Percentiles rank a stretch among this genome's conserved stretches.
These are phyloP conservation scores for Camponotus floridanus DNA, from an alignment of 1,140 invertebrate species.

Conservation along the genomic window DNA sequence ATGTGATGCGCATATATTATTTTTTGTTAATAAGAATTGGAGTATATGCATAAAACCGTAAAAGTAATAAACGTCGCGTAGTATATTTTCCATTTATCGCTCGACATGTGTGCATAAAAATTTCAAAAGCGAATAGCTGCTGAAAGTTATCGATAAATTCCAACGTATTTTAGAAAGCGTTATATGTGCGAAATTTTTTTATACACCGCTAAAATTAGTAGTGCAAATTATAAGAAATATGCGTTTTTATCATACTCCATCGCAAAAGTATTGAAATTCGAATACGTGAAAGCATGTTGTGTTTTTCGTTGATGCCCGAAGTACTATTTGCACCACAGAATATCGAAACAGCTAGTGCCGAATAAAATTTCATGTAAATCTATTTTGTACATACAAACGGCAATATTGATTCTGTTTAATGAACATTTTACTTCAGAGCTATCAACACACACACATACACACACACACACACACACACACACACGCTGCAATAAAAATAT, in stretches of 20 bases:
- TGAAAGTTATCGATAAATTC: slow-evolving; percentile 27
- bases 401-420: slow-evolving; percentile 60
- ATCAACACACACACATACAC: background rate
- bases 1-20: slow-evolving; percentile 47
- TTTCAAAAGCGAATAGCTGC: slow-evolving; percentile 16
- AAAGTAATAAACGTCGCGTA: slow-evolving; percentile 37
- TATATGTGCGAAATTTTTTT: background rate
- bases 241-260: slow-evolving; percentile 11
- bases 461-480: background rate
- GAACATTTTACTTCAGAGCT: slow-evolving; percentile 50
- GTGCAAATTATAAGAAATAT: slow-evolving; percentile 32
- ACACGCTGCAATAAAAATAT: slow-evolving; percentile 42
- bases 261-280: background rate
- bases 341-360: background rate
- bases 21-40: slow-evolving; percentile 51
- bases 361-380: slow-evolving; percentile 52
- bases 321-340: slow-evolving; percentile 7
- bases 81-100: slow-evolving; percentile 39
- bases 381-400: slow-evolving; percentile 18
- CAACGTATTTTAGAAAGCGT: background rate
- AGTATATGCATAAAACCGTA: slow-evolving; percentile 42
- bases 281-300: background rate
- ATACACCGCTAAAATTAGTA: background rate
- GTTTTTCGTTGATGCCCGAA: slow-evolving; percentile 7
- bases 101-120: slow-evolving; percentile 32